Conservation (phyloP, 1,140 invertebrate species). For the Cryptotermes secundus region DNA sequence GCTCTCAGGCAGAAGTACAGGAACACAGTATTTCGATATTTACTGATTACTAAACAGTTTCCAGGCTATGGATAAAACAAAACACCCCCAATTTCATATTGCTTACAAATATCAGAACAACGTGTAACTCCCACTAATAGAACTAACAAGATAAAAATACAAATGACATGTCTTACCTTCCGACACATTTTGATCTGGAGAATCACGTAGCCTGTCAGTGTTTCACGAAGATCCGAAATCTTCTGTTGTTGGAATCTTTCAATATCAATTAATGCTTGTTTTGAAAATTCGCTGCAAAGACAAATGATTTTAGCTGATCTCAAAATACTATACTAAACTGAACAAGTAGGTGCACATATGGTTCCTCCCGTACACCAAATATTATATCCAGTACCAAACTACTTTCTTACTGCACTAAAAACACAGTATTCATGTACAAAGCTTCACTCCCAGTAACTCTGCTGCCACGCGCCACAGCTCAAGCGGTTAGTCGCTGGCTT, state of each 20-base stretch:
- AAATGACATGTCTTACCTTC: slow-evolving; percentile 59
- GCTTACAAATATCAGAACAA: not conserved
- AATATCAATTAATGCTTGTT: slow-evolving; percentile 69
- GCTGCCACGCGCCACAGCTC: too few relatives aligned
- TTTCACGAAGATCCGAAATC: slow-evolving; percentile 73
- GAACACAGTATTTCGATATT: too few relatives aligned
- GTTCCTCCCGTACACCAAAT: too few relatives aligned
- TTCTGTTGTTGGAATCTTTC: slow-evolving; percentile 79
- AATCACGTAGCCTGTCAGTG: slow-evolving; percentile 70
- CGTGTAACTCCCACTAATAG: not conserved
- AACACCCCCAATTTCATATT: not conserved
- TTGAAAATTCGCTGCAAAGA: slow-evolving; percentile 67
- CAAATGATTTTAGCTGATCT: not conserved
- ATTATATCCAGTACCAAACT: too few relatives aligned
- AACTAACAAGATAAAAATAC: not conserved
- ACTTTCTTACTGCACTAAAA: too few relatives aligned
- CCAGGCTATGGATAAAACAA: slow-evolving; percentile 27
- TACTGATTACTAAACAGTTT: slow-evolving; percentile 5
- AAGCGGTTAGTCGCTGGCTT: too few relatives aligned
- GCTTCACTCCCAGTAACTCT: too few relatives aligned
- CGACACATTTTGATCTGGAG: slow-evolving; percentile 77
- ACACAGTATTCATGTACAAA: too few relatives aligned
- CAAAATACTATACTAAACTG: not conserved
- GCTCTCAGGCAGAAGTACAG: too few relatives aligned
- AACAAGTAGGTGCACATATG: not conserved